phyloP scores from a whole-genome alignment of 1,140 invertebrate species.

The Amyelois transitella region DNA sequence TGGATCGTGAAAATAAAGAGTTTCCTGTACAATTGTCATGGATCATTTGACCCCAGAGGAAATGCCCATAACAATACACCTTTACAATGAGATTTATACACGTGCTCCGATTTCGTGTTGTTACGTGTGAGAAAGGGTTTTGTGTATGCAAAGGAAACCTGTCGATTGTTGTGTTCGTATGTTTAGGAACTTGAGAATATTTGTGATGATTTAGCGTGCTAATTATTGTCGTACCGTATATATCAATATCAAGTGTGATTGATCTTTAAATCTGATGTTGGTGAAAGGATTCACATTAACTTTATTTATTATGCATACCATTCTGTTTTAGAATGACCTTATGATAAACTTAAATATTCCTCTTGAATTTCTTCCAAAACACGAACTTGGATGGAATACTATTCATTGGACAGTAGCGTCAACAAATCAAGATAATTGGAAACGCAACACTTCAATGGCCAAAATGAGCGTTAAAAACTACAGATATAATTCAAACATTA shows the following conservation, averaged over 20 bases:
- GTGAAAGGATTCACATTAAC: too few species aligned
- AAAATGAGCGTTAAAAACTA: not conserved
- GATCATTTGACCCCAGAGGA: constrained; percentile 41
- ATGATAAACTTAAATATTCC: too few species aligned
- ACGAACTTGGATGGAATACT: too few species aligned
- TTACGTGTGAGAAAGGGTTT: constrained; percentile 12
- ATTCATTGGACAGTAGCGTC: not conserved
- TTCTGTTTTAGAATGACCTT: too few species aligned
- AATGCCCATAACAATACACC: constrained; percentile 39
- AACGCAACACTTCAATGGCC: not conserved
- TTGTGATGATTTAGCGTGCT: too few species aligned
- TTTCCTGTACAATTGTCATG: constrained; percentile 61
- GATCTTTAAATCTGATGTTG: too few species aligned
- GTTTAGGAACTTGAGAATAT: too few species aligned
- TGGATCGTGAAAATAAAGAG: constrained; percentile 58
- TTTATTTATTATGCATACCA: too few species aligned
- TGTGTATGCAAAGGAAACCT: constrained; percentile 2
- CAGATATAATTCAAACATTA: constrained; percentile 1
- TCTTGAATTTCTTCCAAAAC: too few species aligned
- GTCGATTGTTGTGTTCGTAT: not conserved
- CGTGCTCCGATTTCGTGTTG: constrained; percentile 27
- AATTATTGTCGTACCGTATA: too few species aligned
- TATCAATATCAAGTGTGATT: too few species aligned
- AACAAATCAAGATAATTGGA: not conserved
- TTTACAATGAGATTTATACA: constrained; percentile 34